These are phyloP conservation scores for Cheiracanthium punctorium DNA, from an alignment of 2,888 invertebrate genomes.

Conservation along the genomic window DNA sequence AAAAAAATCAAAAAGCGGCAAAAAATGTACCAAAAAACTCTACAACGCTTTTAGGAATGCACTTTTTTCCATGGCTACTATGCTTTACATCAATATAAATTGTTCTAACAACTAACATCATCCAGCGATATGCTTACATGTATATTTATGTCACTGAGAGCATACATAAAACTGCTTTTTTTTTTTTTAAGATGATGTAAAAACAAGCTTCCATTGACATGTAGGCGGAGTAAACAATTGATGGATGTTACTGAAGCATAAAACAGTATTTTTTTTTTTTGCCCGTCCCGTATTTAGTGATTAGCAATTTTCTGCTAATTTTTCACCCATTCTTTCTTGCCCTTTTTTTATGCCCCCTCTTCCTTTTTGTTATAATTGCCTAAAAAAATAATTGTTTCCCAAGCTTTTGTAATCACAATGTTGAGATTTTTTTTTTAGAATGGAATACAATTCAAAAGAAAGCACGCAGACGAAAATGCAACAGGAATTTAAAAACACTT, in stretches of 20 bases:
- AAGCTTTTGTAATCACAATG: slow-evolving; percentile 6
- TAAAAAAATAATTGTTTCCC: slow-evolving; percentile 7
- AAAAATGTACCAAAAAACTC: too few relatives aligned
- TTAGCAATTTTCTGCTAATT: slow-evolving; percentile 60
- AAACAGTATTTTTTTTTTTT: slow-evolving; percentile 38
- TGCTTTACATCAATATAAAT: not conserved
- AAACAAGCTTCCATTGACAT: slow-evolving; percentile 34
- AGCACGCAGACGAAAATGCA: slow-evolving; percentile 14
- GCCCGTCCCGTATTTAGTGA: slow-evolving; percentile 24
- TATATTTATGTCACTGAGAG: not conserved
- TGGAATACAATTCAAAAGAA: not conserved
- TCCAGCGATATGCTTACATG: slow-evolving; percentile 7
- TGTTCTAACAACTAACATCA: not conserved
- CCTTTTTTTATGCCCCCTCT: slow-evolving; percentile 3
- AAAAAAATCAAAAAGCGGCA: too few relatives aligned
- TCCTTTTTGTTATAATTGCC: slow-evolving; percentile 10
- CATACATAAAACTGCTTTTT: not conserved
- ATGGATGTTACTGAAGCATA: slow-evolving; percentile 49
- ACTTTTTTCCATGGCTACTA: not conserved
- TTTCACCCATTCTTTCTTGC: slow-evolving; percentile 26
- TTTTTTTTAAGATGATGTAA: not conserved
- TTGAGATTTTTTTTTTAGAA: slow-evolving; percentile 3
- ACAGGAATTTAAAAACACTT: slow-evolving; percentile 22
- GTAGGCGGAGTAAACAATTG: slow-evolving; percentile 53
- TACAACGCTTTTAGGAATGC: too few relatives aligned